These are phyloP conservation scores for Onychorhynchus coronatus DNA, from an alignment of 2,113 vertebrate species.

Conservation along the genomic window DNA sequence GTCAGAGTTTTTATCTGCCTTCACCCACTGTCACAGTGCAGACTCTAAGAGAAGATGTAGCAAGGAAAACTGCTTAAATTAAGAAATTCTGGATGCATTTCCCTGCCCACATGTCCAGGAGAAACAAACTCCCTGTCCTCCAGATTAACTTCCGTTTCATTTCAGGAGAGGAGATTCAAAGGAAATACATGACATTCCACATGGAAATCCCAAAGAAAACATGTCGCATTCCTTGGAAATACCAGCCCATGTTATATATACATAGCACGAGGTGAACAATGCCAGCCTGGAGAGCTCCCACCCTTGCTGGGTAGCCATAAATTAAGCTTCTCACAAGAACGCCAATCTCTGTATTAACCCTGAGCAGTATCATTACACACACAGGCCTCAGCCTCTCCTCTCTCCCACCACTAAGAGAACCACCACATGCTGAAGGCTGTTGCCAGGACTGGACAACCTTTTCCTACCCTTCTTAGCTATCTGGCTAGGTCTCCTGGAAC, in stretches of 20 bases:
- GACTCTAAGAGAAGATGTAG: neutral
- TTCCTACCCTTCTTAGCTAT: neutral
- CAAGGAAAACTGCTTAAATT: neutral
- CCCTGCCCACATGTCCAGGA: neutral
- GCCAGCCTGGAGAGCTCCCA: neutral
- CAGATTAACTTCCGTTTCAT: neutral
- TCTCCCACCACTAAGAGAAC: neutral
- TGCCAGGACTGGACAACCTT: neutral
- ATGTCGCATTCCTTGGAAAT: neutral
- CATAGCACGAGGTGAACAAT: neutral
- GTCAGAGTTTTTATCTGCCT: neutral
- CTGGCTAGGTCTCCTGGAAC: neutral
- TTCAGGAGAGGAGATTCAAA: neutral
- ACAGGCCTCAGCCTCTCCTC: neutral
- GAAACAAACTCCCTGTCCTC: neutral
- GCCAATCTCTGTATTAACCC: accelerated
- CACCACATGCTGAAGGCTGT: neutral
- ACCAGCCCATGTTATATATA: neutral
- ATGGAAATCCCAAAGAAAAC: conserved; percentile 50
- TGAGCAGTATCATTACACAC: neutral
- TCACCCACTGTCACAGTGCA: neutral
- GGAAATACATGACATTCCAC: conserved; percentile 60
- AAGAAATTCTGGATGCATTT: neutral
- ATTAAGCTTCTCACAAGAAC: neutral
- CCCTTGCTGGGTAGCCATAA: neutral